Base-by-base conservation (phyloP, 2,797 vertebrate species). In the Hephaestus fuliginosus region DNA sequence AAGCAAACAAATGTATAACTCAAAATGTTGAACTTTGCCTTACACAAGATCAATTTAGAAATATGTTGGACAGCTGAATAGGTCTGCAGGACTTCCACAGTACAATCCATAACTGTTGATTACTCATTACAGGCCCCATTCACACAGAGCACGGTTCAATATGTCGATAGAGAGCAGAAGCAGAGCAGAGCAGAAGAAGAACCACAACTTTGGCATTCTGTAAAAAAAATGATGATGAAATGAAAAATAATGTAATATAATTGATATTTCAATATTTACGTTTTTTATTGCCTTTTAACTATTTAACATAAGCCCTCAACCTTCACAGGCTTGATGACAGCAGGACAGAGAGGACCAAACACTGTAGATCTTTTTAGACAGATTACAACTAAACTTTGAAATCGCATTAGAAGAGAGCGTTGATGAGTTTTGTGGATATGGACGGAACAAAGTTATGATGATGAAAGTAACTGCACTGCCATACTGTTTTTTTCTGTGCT, bases 91-190 rank as follows among this genome's bases (percentile, higher is more conserved):
- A 56, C 61, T 41, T 44, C 25, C 11, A 57, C 4, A 58, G 20
- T 67, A 22, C 53, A 71, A 88, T 88, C 74, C 25, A 67, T 79
- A 72, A 74, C 4, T 66, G 74, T 63, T 79, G 56, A 76, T 84
- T 80, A 72, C 33, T 70, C 72, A 74, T 78, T 74, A 64, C 28
- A 25, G 52, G 58, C 7, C 22, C 13, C 53, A 39, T 22, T 62
- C 62, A 80, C 76, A 74, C 57, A 51, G 30, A 33, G 66, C 43
- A 57, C 22, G 11, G 62, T 49, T 81, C 64, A 83, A 76, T 75
- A 77, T 25, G 65, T 83, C 74, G 74, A 74, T 12, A 5, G 6
- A 30, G 48, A 7, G 39, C 10, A 7, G 10, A 66, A 39, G 60
- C 25, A 25, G 25, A 25, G 25, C 25, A 25, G 25, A 25, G 25